Evolutionary conservation across 2,113 vertebrate species (phyloP), one percentile per base, ranked within the genome.

Genomic region (Corvus moneduloides): DNA sequence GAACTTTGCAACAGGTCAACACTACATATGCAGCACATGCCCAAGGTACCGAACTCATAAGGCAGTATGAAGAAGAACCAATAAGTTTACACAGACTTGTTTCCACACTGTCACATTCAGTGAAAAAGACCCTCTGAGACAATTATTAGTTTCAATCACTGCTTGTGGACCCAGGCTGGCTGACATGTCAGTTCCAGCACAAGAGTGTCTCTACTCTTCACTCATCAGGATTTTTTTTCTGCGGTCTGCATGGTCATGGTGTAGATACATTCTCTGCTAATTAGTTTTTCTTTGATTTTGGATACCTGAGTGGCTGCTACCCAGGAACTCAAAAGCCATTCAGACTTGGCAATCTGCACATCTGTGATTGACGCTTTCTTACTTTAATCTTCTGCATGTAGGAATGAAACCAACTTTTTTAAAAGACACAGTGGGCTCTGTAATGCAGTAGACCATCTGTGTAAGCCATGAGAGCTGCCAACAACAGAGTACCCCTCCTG

Each of bases 301-400:
- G 30, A 59, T 69, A 94, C 55, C 39, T 71, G 85, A 86, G 51
- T 56, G 22, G 51, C 51, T 90, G 48, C 59, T 91, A 59, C 63
- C 28, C 56, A 77, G 77, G 66, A 94, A 94, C 41, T 71, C 55
- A 88, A 93, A 96, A 88, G 63, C 23, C 39, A 81, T 51, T 86
- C 79, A 86, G 68, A 77, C 19, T 93, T 96, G 68, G 83, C 85
- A 95, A 90, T 84, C 76, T 95, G 64, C 55, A 71, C 61, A 83
- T 66, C 58, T 94, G 67, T 93, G 87, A 96, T 78, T 95, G 91
- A 96, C 93, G 80, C 9, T 93, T 88, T 77, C 79, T 93, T 48
- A 22, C 92, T 97, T 93, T 93, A 95, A 96, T 96, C 88, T 96
- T 93, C 68, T 52, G 27, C 32, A 52, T 66, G 67, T 68, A 96